Evolutionary conservation across 2,888 invertebrate species (phyloP), one percentile per base, ranked within the genome.

Genomic region (Achlya flavicornis): DNA sequence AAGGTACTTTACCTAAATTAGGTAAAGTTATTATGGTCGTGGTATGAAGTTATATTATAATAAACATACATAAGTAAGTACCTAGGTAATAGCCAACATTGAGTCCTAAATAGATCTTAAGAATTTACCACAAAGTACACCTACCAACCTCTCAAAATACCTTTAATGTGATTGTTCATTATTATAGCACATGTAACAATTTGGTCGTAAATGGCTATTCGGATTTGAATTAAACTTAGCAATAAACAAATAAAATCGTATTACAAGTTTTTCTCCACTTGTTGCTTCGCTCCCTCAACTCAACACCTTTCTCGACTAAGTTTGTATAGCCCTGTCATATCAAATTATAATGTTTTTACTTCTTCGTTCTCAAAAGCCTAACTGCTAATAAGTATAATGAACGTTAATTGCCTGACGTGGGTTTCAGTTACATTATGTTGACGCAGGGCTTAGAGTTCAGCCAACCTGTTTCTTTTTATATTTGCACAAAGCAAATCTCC

Each of bases 201-300:
- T 26, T 26, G 2, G 26, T 26, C 26, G 26, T 26, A 26, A n/a
- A 26, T 26, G 26, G 26, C 26, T 26, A 35, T 7, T 35, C 38
- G 10, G 38, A 38, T 38, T 38, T 38, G 38, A 38, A 38, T 38
- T 7, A 38, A 38, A 38, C 38, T 26, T 26, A 41, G 4, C 46
- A n/a, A 46, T 5, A 46, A 53, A 53, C 19, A n/a, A 53, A 19
- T 53, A 64, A 62, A 67, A 65, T 65, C 66, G 64, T 69, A 69
- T 72, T 63, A 66, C 48, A 60, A 66, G 63, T 66, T 63, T 64
- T 62, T 32, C 35, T 43, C 38, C 46, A 33, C 26, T 48, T 35
- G 38, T 53, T 53, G 53, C 53, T 53, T 19, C 53, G 19, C 53
- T n/a, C 19, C 48, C 5, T 48, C 53, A 8, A 4, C n/a, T 53